Base-by-base conservation (phyloP, 2,888 invertebrate genomes). In the Ennomos erosarius region DNA sequence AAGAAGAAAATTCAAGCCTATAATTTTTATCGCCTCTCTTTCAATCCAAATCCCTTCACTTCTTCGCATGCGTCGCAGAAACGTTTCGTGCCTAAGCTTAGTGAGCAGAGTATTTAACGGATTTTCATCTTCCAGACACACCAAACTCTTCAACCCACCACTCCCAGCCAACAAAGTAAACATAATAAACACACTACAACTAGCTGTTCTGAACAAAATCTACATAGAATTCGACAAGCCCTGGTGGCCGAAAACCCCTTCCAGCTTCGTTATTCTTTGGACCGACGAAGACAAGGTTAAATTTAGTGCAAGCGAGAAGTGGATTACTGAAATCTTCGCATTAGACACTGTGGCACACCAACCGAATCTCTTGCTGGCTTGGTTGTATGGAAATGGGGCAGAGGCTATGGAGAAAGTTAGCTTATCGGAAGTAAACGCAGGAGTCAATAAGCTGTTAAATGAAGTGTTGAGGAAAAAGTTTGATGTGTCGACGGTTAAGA, bases 181-280 rank as follows among this genome's bases (percentile, higher is more conserved):
- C 58, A 85, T 94, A 9, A 95, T 95, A 66, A 82, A 93, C 74
- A 93, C 93, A 55, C 81, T 96, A n/a, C 94, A 93, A 35, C 93
- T 95, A 67, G 95, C 95, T 26, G 89, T 94, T 10, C 92, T 95
- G 1, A 93, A 95, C 75, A 96, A 96, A 87, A 93, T 96, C 61
- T 96, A 94, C 78, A 85, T 96, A 1, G 94, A 94, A 75, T 96
- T 95, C 77, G 91, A 94, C 1, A 79, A 90, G 39, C 90, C 92
- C 0, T 96, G 96, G 95, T 96, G 96, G 95, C 92, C 85, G 0
- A 79, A 84, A 49, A 67, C 74, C 0, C 82, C 87, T 1, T 82
- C 87, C 10, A 92, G 90, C 44, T 93, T 95, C 69, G 85, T 88
- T 34, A 80, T 95, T 1, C 72, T 95, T 2, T 95, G 95, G 95